Percentiles rank a stretch among this genome's conserved stretches.
Conservation (phyloP, 2,797 vertebrate species). For the Rhodeus uyekii region DNA sequence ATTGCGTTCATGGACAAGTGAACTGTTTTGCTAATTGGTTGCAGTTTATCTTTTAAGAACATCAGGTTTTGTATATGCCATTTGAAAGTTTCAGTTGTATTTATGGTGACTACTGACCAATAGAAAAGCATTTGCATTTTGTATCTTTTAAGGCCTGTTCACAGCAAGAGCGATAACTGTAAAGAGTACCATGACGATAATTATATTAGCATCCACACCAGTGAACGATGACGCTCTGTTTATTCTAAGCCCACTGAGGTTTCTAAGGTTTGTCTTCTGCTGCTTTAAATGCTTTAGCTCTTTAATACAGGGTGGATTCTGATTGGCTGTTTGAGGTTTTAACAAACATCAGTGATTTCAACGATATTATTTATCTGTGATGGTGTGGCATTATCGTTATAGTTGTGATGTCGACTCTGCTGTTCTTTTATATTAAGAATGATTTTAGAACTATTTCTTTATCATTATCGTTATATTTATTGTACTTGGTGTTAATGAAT, state of each 20-base stretch:
- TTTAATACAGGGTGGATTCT: too few relatives aligned
- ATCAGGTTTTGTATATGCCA: background rate
- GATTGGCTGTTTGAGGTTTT: background rate
- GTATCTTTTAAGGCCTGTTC: background rate
- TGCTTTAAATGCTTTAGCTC: background rate
- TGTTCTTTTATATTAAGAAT: background rate
- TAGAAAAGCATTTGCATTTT: too few relatives aligned
- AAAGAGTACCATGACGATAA: background rate
- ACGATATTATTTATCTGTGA: too few relatives aligned
- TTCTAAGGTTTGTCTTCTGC: background rate
- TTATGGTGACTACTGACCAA: background rate
- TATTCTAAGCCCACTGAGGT: too few relatives aligned
- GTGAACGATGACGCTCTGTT: too few relatives aligned
- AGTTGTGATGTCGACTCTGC: background rate
- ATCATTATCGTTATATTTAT: background rate
- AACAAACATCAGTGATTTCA: too few relatives aligned
- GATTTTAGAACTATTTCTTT: background rate
- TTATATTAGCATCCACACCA: too few relatives aligned
- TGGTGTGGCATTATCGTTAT: too few relatives aligned
- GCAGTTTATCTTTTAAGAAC: background rate
- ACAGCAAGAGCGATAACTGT: background rate
- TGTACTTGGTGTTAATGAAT: background rate
- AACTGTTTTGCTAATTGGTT: conserved; percentile 1
- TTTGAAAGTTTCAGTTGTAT: background rate
- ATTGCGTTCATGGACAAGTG: background rate